Conservation (phyloP, 2,888 invertebrate genomes). For the Chouioia cunea region DNA sequence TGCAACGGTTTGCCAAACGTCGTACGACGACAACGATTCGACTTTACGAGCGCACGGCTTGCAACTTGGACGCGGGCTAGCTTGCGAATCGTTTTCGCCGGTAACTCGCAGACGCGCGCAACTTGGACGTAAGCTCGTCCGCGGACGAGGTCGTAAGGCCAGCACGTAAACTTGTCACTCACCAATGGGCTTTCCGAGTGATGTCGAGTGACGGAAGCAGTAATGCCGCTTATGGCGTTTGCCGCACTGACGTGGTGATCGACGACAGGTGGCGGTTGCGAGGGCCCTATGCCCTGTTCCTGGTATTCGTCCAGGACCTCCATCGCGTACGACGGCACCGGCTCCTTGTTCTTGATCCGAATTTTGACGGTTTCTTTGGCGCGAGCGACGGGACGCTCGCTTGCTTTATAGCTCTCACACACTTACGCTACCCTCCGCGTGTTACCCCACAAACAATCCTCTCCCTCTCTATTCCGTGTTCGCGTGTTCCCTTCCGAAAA, state of each 20-base stretch:
- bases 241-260: constrained; percentile 60
- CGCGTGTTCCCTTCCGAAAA: too few species aligned
- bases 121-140: too few species aligned
- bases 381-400: constrained; percentile 48
- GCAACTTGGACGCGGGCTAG: too few species aligned
- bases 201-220: constrained; percentile 70
- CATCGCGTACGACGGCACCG: constrained; percentile 88
- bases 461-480: not conserved
- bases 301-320: constrained; percentile 71
- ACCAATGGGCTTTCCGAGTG: constrained; percentile 81
- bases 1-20: too few species aligned
- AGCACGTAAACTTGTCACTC: constrained; percentile 69
- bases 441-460: not conserved
- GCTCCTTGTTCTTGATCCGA: constrained; percentile 90
- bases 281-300: constrained; percentile 48
- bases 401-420: constrained; percentile 21
- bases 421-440: constrained; percentile 17
- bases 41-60: too few species aligned
- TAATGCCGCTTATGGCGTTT: constrained; percentile 51
- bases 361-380: constrained; percentile 75
- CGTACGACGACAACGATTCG: too few species aligned
- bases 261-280: constrained; percentile 14
- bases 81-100: too few species aligned
- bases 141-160: too few species aligned
- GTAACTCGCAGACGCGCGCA: too few species aligned